Evolutionary conservation across 2,113 vertebrate genomes (phyloP).

Genomic region (Zeus faber): DNA sequence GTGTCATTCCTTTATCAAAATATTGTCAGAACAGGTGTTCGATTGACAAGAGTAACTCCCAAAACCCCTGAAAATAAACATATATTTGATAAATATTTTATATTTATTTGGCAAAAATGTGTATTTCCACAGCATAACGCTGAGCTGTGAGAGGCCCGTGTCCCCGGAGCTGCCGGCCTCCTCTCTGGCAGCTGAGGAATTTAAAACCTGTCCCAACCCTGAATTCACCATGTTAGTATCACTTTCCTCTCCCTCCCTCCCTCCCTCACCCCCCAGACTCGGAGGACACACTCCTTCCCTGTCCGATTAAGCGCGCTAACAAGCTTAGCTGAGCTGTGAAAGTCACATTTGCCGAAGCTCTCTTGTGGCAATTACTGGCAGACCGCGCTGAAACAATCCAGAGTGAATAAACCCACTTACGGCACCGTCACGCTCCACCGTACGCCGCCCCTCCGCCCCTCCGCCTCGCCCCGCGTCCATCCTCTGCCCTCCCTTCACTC

Average conservation of each 20-base stretch:
- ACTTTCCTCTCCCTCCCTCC: not conserved
- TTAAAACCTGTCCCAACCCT: slow-evolving; percentile 33
- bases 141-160: no score
- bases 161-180: no score
- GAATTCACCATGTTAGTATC: slow-evolving; percentile 13
- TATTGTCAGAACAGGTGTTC: no score
- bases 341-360: slow-evolving; percentile 56
- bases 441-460: slow-evolving; percentile 26
- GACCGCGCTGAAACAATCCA: slow-evolving; percentile 58
- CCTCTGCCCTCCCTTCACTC: slow-evolving; percentile 24
- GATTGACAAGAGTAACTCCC: no score
- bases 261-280: slow-evolving; percentile 23
- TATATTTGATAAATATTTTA: no score
- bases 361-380: slow-evolving; percentile 63
- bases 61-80: no score
- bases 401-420: slow-evolving; percentile 57
- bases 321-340: slow-evolving; percentile 61
- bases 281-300: slow-evolving; percentile 54
- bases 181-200: slow-evolving; percentile 32
- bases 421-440: slow-evolving; percentile 61
- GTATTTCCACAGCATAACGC: no score
- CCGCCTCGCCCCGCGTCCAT: slow-evolving; percentile 7
- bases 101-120: no score
- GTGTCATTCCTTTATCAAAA: no score
- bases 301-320: slow-evolving; percentile 70